Evolutionary conservation across 2,888 invertebrate genomes (phyloP).

Genomic region (Dasysyrphus tricinctus): DNA sequence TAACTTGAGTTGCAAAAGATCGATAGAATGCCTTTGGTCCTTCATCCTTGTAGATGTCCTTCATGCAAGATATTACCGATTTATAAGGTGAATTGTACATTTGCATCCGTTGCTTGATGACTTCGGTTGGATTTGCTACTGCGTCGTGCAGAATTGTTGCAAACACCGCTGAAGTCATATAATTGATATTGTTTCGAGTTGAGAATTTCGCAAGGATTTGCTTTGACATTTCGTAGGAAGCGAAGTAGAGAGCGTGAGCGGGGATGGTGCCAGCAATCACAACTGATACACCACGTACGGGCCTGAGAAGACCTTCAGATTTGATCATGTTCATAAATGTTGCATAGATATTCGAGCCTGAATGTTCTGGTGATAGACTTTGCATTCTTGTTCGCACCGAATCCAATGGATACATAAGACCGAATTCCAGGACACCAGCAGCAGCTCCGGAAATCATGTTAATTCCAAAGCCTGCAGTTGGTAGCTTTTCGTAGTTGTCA

Average conservation of each 20-base stretch:
- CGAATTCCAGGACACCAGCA: conserved; percentile 53
- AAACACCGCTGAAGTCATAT: conserved; percentile 92
- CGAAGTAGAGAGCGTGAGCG: conserved; percentile 99
- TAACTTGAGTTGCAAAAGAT: conserved; percentile 95
- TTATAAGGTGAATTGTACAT: conserved; percentile 98
- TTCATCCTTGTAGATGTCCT: conserved; percentile 90
- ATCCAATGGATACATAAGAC: conserved; percentile 58
- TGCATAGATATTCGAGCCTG: conserved; percentile 91
- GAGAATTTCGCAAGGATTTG: conserved; percentile 88
- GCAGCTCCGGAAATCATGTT: conserved; percentile 48
- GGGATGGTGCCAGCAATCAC: conserved; percentile 98
- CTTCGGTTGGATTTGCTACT: conserved; percentile 99
- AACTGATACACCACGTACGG: conserved; percentile 95
- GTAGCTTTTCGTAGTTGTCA: conserved; percentile 39
- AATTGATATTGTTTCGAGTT: conserved; percentile 89
- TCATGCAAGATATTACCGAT: conserved; percentile 92
- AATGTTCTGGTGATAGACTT: conserved; percentile 91
- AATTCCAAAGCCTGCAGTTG: conserved; percentile 30
- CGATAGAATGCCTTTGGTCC: conserved; percentile 95
- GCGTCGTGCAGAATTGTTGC: conserved; percentile 98
- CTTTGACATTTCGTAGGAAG: conserved; percentile 97
- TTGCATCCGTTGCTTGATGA: conserved; percentile 99
- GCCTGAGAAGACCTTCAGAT: conserved; percentile 95
- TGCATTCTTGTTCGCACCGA: conserved; percentile 93
- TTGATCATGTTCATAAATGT: conserved; percentile 94